phyloP scores from a whole-genome alignment of 2,797 vertebrate genomes.

The Macropodus opercularis region DNA sequence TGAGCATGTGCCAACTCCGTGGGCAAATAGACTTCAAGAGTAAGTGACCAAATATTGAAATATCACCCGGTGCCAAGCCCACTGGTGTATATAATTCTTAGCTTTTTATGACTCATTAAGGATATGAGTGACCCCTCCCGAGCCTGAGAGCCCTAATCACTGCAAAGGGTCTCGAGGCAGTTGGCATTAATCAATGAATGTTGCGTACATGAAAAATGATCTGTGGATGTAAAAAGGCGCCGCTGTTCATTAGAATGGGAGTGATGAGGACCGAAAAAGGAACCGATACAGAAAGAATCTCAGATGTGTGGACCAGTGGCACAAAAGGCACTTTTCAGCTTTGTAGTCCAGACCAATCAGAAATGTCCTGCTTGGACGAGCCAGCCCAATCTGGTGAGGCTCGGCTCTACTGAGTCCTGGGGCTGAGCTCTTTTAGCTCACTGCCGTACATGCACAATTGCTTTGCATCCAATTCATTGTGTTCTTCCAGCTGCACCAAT shows the following conservation, averaged over 20 bases:
- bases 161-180: slow-evolving; percentile 50
- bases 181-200: slow-evolving; percentile 65
- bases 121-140: slow-evolving; percentile 50
- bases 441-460: slow-evolving; percentile 70
- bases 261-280: slow-evolving; percentile 4
- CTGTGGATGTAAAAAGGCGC: slow-evolving; percentile 39
- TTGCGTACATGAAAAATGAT: slow-evolving; percentile 59
- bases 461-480: slow-evolving; percentile 67
- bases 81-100: slow-evolving; percentile 57
- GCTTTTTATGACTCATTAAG: slow-evolving; percentile 68
- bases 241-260: slow-evolving; percentile 51
- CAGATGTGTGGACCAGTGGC: slow-evolving; percentile 47
- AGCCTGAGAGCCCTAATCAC: slow-evolving; percentile 61
- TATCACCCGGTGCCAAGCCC: slow-evolving; percentile 63
- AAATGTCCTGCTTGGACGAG: slow-evolving; percentile 62
- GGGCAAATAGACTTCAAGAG: slow-evolving; percentile 68
- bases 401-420: slow-evolving; percentile 55
- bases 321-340: slow-evolving; percentile 64
- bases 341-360: slow-evolving; percentile 63
- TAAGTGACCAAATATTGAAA: slow-evolving; percentile 70
- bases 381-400: slow-evolving; percentile 62
- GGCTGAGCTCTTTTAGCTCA: slow-evolving; percentile 54
- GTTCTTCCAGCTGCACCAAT: slow-evolving; percentile 67
- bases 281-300: slow-evolving; percentile 22
- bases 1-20: slow-evolving; percentile 56